Conservation (phyloP, 2,888 invertebrate species). For the Chrysolina haemoptera region DNA sequence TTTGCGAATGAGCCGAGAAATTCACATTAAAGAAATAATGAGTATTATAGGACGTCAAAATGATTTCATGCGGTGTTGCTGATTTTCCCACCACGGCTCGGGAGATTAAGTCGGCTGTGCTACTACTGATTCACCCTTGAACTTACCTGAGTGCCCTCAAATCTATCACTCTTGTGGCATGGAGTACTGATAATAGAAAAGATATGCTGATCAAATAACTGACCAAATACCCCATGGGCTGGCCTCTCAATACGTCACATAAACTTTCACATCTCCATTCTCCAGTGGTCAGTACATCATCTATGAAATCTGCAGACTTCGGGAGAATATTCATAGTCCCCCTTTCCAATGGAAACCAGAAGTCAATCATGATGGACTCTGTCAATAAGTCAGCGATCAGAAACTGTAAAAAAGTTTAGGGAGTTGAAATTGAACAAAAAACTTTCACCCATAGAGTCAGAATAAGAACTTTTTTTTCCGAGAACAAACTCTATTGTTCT, state of each 20-base stretch:
- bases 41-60: too few relatives aligned
- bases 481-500: too few relatives aligned
- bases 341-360: conserved; percentile 66
- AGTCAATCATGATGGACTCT: conserved; percentile 63
- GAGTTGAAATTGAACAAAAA: background rate
- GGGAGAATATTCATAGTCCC: conserved; percentile 53
- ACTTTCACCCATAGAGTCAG: too few relatives aligned
- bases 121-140: too few relatives aligned
- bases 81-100: too few relatives aligned
- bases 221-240: conserved; percentile 52
- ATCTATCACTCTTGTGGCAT: conserved; percentile 58
- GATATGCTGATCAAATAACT: conserved; percentile 63
- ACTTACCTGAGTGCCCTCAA: conserved; percentile 53
- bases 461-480: too few relatives aligned
- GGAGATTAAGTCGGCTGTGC: too few relatives aligned
- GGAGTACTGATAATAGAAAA: conserved; percentile 55
- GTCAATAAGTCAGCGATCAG: conserved; percentile 60
- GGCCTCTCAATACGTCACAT: conserved; percentile 55
- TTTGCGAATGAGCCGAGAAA: too few relatives aligned
- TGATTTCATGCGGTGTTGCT: too few relatives aligned
- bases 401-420: conserved; percentile 57
- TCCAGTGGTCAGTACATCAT: conserved; percentile 51
- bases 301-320: conserved; percentile 54
- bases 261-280: conserved; percentile 52
- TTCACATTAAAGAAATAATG: too few relatives aligned